A percentile compares a stretch with the other conserved stretches of the same genome.
Conservation (phyloP, 1,140 invertebrate genomes). For the Tetramorium simillimum region DNA sequence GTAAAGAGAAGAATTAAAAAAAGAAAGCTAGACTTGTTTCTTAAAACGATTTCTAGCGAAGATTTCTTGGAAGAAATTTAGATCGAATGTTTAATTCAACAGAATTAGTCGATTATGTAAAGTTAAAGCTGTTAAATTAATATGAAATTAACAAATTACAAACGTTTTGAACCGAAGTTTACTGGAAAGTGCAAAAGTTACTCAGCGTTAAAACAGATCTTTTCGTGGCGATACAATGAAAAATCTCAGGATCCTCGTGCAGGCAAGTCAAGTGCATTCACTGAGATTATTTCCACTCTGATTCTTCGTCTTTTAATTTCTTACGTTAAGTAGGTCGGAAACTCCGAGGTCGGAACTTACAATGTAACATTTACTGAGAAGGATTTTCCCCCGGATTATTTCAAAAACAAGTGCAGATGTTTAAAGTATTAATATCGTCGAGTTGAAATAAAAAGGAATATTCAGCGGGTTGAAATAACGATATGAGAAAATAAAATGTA, state of each 20-base stretch:
- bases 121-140: background rate
- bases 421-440: background rate
- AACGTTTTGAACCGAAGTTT: conserved; percentile 2
- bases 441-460: background rate
- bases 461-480: background rate
- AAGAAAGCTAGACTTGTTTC: background rate
- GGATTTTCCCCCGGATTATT: background rate
- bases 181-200: background rate
- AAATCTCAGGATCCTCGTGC: background rate
- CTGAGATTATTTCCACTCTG: conserved; percentile 31
- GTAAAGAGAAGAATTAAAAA: background rate
- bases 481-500: background rate
- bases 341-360: background rate
- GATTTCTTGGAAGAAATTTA: background rate
- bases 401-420: background rate
- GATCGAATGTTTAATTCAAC: background rate
- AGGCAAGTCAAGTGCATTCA: conserved; percentile 17
- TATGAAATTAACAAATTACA: background rate
- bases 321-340: conserved; percentile 40
- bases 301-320: conserved; percentile 36
- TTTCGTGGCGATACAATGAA: conserved; percentile 23
- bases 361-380: background rate
- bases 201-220: background rate
- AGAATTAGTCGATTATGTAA: background rate
- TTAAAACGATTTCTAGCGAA: background rate